Percentiles rank a stretch among this genome's conserved stretches.
Evolutionary conservation across 1,140 invertebrate species (phyloP).

Genomic region (Thaumetopoea pityocampa): DNA sequence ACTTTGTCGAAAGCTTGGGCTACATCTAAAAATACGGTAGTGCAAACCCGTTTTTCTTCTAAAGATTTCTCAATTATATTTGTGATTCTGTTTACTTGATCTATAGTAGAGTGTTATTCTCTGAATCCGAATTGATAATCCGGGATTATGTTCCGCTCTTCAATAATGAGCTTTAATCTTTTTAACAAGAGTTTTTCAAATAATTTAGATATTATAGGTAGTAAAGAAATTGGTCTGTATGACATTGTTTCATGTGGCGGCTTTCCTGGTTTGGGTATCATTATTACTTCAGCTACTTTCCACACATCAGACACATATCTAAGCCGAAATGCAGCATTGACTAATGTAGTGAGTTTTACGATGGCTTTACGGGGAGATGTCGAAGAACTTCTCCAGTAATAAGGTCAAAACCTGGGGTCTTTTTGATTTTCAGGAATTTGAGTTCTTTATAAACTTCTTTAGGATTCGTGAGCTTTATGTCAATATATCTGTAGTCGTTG

Average conservation of each 20-base stretch:
- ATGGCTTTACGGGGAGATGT: conserved; percentile 1
- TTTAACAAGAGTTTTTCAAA: conserved; percentile 5
- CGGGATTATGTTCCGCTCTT: conserved; percentile 1
- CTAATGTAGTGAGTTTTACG: not conserved
- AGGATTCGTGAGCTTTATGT: too few relatives aligned
- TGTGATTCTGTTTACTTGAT: too few relatives aligned
- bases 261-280: conserved; percentile 13
- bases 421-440: too few relatives aligned
- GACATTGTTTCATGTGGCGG: conserved; percentile 2
- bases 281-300: conserved; percentile 9
- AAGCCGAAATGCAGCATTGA: not conserved
- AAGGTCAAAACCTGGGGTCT: too few relatives aligned
- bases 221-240: conserved; percentile 5
- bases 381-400: too few relatives aligned
- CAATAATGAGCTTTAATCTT: not conserved
- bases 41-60: too few relatives aligned
- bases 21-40: too few relatives aligned
- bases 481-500: too few relatives aligned
- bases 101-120: too few relatives aligned
- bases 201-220: conserved; percentile 3
- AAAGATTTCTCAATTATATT: too few relatives aligned
- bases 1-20: too few relatives aligned
- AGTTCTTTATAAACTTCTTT: too few relatives aligned
- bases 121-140: conserved; percentile 8
- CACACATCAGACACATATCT: not conserved